Evolutionary conservation across 2,113 vertebrate genomes (phyloP), one percentile per base, ranked within the genome.

Genomic region (Origma solitaria): DNA sequence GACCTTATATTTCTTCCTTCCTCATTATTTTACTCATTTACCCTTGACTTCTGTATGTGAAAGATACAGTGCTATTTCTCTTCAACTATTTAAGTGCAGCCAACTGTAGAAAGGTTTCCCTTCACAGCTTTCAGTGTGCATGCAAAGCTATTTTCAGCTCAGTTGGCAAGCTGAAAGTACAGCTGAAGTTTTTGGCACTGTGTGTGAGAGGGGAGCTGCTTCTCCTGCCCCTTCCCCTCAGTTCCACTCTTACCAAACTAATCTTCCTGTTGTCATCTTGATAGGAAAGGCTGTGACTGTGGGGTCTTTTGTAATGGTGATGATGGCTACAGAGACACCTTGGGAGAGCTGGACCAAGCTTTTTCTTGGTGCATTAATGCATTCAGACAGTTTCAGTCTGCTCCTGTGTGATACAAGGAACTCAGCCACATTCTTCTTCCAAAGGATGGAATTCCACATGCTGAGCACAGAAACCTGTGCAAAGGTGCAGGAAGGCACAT

Each of bases 401-500:
- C 40, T 78, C 12, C 23, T 65, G 6, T 49, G 35, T 61, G 16
- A 40, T 60, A 21, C 31, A 81, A 56, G 30, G 16, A 73, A 11
- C 15, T 65, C 37, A 22, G 16, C 21, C 14, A 57, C 70, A 53
- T 47, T 50, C 16, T 69, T 64, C 25, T 65, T 78, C 58, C 27
- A 27, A 42, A 50, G 40, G 27, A 13, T 23, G 13, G 20, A 62
- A 25, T 90, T 54, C 24, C 19, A 51, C 13, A n/a, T 0, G 0
- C 14, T 61, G 37, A 78, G 31, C 33, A 33, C 8, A 53, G 31
- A 56, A 82, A 73, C 14, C 3, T 12, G 15, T 45, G 56, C 44
- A 51, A 61, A 51, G 12, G 12, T 47, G 21, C 27, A 53, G 69
- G 73, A 93, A 78, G 49, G 23, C 54, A 44, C 12, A 18, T 16